Evolutionary conservation across 2,888 invertebrate species (phyloP).

Genomic region (Tachina grossa): DNA sequence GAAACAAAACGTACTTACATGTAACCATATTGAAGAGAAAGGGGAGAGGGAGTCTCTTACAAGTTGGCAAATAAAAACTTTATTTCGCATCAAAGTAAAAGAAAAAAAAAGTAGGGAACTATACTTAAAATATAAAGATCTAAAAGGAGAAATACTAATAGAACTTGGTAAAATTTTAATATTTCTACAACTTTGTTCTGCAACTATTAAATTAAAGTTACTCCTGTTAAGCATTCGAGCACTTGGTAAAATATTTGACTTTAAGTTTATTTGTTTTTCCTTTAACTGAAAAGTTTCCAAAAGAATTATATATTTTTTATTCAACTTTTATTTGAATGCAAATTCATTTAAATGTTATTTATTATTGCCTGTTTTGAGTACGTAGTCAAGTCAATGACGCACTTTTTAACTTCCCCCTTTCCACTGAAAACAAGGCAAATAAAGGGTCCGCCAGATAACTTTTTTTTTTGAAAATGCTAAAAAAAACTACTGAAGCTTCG

Average conservation of each 20-base stretch:
- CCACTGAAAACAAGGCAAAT: background rate
- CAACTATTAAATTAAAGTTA: constrained; percentile 8
- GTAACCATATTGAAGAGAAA: background rate
- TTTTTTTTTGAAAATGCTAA: too few relatives aligned
- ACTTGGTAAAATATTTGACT: constrained; percentile 34
- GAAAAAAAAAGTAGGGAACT: background rate
- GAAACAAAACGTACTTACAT: background rate
- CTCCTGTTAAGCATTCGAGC: constrained; percentile 15
- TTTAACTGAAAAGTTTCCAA: constrained; percentile 1
- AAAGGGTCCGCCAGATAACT: too few relatives aligned
- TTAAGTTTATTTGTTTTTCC: constrained; percentile 34
- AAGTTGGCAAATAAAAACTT: constrained; percentile 56
- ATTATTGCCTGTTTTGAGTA: constrained; percentile 4
- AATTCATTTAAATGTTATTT: constrained; percentile 23
- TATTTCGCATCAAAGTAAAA: constrained; percentile 57
- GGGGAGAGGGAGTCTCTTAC: background rate
- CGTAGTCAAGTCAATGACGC: background rate
- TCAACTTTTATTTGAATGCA: background rate
- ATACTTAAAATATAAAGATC: background rate
- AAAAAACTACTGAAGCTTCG: too few relatives aligned
- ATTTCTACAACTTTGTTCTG: constrained; percentile 30
- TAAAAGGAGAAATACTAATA: constrained; percentile 14
- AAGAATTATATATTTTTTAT: constrained; percentile 24
- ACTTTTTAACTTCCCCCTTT: background rate
- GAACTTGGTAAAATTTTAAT: constrained; percentile 11